phyloP scores from a whole-genome alignment of 30 jellyfish, hydroid and myxozoan species.

The Catostylus mosaicus region DNA sequence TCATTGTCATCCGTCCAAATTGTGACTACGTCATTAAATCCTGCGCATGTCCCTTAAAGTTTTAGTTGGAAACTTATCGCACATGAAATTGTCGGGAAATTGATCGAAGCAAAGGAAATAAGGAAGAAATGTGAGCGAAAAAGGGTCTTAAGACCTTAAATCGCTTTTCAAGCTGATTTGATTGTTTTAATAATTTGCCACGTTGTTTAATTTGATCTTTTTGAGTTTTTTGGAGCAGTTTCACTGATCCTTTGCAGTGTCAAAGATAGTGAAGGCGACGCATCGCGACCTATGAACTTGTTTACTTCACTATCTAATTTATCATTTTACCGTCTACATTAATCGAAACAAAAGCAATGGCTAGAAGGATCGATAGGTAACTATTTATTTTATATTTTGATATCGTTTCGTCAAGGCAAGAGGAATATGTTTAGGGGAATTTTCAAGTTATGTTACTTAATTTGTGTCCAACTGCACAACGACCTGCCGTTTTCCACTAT shows the following conservation, averaged over 20 bases:
- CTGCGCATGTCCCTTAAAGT: slow-evolving; percentile 16
- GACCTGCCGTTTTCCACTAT: no score
- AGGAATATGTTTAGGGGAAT: slow-evolving; percentile 89
- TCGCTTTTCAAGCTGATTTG: neutral
- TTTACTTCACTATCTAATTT: neutral
- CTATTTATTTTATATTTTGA: neutral
- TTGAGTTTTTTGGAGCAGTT: neutral
- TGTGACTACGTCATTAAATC: slow-evolving; percentile 16
- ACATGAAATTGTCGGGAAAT: slow-evolving; percentile 10
- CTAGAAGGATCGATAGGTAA: slow-evolving; percentile 53
- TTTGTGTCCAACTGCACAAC: no score
- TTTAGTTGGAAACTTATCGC: slow-evolving; percentile 12
- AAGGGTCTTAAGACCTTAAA: neutral
- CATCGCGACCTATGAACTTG: slow-evolving; percentile 26
- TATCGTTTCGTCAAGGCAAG: slow-evolving; percentile 42
- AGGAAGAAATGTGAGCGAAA: slow-evolving; percentile 36
- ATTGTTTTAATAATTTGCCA: neutral
- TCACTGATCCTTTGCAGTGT: slow-evolving; percentile 53
- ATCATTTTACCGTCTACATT: neutral
- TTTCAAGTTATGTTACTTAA: no score
- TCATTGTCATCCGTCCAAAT: neutral
- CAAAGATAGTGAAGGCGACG: slow-evolving; percentile 41
- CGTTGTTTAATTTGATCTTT: neutral
- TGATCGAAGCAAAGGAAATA: neutral
- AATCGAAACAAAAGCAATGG: slow-evolving; percentile 18